These are phyloP conservation scores for Saccostrea cuccullata DNA, from an alignment of 1,140 invertebrate species.

Conservation along the genomic window DNA sequence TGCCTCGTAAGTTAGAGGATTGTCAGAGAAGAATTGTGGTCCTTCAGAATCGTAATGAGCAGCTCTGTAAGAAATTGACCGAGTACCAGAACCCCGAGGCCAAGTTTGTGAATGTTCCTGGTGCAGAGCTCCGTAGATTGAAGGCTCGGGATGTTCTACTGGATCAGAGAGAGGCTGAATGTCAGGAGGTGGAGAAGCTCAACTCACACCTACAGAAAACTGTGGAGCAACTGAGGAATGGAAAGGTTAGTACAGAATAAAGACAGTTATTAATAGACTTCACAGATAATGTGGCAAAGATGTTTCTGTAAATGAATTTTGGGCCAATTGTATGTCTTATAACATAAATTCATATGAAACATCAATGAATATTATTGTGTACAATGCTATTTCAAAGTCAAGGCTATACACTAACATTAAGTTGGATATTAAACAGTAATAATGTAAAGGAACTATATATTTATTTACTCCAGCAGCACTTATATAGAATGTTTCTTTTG, in stretches of 20 bases:
- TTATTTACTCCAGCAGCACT: too few species aligned
- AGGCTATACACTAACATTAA: too few species aligned
- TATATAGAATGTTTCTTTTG: neutral
- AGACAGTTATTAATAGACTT: too few species aligned
- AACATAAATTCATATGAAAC: too few species aligned
- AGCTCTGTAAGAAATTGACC: slow-evolving; percentile 50
- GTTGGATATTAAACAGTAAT: too few species aligned
- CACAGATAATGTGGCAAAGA: too few species aligned
- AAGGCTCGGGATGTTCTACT: slow-evolving; percentile 65
- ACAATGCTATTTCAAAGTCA: too few species aligned
- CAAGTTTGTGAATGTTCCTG: slow-evolving; percentile 57
- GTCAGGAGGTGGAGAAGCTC: slow-evolving; percentile 47
- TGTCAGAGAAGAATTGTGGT: slow-evolving; percentile 70
- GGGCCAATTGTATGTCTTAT: too few species aligned
- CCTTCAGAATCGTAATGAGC: slow-evolving; percentile 66
- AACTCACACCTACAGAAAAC: slow-evolving; percentile 64
- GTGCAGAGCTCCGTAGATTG: slow-evolving; percentile 62
- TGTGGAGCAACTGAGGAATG: slow-evolving; percentile 65
- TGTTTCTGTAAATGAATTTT: too few species aligned
- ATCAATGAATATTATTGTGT: too few species aligned
- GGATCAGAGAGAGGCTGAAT: slow-evolving; percentile 57
- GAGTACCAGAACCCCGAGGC: slow-evolving; percentile 48
- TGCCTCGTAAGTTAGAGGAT: slow-evolving; percentile 70
- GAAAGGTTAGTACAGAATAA: slow-evolving; percentile 63
- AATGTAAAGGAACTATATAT: too few species aligned